These are phyloP conservation scores for Callyntrura guangdongensis DNA, from an alignment of 2,888 invertebrate genomes.

Conservation along the genomic window DNA sequence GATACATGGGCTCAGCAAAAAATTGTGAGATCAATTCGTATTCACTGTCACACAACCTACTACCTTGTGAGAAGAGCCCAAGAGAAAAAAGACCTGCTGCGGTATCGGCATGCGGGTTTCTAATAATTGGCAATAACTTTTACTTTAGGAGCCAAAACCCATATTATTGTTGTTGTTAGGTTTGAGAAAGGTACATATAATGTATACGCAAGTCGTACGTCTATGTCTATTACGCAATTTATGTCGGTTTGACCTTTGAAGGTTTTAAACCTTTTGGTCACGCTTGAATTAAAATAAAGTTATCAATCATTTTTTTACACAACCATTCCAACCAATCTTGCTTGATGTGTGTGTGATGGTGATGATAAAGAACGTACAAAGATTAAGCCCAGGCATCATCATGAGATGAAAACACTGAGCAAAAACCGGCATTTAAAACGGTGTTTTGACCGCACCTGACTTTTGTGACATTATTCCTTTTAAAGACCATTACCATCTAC, in stretches of 20 bases:
- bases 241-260: constrained; percentile 50
- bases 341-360: too few species aligned
- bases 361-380: not conserved
- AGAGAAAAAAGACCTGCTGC: not conserved
- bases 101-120: constrained; percentile 47
- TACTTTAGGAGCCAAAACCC: constrained; percentile 53
- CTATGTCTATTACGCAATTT: not conserved
- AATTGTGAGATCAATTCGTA: constrained; percentile 4
- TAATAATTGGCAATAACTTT: constrained; percentile 62
- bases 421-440: constrained; percentile 66
- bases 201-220: not conserved
- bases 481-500: constrained; percentile 41
- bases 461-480: constrained; percentile 65
- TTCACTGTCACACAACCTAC: not conserved
- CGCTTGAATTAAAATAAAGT: constrained; percentile 70
- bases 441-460: constrained; percentile 78
- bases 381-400: not conserved
- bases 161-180: not conserved
- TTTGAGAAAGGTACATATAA: not conserved
- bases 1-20: not conserved
- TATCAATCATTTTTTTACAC: constrained; percentile 68
- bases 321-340: constrained; percentile 14
- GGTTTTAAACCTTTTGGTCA: constrained; percentile 53
- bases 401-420: not conserved
- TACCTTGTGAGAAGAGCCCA: too few species aligned